Evolutionary conservation across 35 echinoderm and acorn worm species (phyloP).

Genomic region (Ophioderma brevispina): DNA sequence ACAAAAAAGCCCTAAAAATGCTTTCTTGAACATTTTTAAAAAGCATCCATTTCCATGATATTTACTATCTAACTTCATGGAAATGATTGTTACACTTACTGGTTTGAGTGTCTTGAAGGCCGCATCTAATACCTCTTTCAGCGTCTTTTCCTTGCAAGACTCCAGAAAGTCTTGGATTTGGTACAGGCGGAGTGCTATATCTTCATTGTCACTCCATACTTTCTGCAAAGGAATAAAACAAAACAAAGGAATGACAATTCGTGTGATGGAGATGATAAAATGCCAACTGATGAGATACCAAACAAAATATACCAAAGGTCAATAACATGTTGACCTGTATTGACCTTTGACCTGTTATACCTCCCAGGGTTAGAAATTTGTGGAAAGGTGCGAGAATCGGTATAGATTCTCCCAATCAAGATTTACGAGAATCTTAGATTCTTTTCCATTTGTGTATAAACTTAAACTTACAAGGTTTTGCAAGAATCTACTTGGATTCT

Average conservation of each 20-base stretch:
- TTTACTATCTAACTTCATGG: background rate
- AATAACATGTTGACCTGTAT: background rate
- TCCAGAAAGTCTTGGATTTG: background rate
- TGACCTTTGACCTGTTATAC: background rate
- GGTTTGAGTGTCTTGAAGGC: slow-evolving; percentile 2
- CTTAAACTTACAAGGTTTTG: background rate
- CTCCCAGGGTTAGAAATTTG: no score
- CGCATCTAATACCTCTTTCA: background rate
- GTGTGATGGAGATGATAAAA: background rate
- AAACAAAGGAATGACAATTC: background rate
- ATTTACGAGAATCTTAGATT: no score
- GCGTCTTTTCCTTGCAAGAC: background rate
- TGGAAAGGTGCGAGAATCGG: no score
- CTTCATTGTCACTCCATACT: background rate
- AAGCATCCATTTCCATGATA: background rate
- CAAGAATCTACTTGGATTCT: no score
- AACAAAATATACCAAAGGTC: background rate
- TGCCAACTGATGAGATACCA: background rate
- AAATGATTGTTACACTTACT: background rate
- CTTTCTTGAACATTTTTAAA: background rate
- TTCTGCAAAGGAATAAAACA: background rate
- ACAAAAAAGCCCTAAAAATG: no score
- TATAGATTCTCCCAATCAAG: no score
- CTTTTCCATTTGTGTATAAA: background rate
- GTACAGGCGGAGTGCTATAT: background rate